Evolutionary conservation across 1,140 invertebrate genomes (phyloP).

Genomic region (Gonioctena quinquepunctata): DNA sequence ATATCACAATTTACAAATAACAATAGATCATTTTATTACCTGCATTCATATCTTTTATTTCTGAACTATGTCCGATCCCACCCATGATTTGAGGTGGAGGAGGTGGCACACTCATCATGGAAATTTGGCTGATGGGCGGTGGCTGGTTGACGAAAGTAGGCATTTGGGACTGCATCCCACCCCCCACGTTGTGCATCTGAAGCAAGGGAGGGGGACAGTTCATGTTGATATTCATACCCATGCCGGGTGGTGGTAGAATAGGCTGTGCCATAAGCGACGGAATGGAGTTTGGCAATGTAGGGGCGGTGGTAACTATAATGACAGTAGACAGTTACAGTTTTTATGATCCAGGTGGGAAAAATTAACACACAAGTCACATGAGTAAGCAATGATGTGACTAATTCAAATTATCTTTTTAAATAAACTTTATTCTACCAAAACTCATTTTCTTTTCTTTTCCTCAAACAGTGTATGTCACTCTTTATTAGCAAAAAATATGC

Average conservation of each 20-base stretch:
- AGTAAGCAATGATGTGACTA: no score
- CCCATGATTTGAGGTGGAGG: conserved; percentile 1
- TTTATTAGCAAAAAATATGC: no score
- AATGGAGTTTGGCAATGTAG: conserved; percentile 44
- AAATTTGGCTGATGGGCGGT: conserved; percentile 50
- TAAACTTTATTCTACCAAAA: no score
- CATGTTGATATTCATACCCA: conserved; percentile 55
- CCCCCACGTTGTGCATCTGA: conserved; percentile 28
- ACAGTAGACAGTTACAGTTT: no score
- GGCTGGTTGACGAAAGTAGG: conserved; percentile 43
- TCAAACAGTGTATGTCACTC: no score
- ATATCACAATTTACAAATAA: no score
- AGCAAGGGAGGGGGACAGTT: conserved; percentile 47
- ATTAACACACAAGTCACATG: no score
- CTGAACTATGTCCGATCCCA: conserved; percentile 35
- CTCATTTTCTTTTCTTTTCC: no score
- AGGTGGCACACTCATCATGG: conserved; percentile 56
- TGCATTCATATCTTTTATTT: conserved; percentile 40
- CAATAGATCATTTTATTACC: conserved; percentile 30
- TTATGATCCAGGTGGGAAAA: no score
- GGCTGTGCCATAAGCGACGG: conserved; percentile 53
- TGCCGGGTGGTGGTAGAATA: conserved; percentile 56
- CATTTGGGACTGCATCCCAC: conserved; percentile 36
- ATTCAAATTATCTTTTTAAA: no score
- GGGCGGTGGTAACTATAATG: conserved; percentile 44